These are phyloP conservation scores for Diloba caeruleocephala DNA, from an alignment of 2,888 invertebrate species.

Conservation along the genomic window DNA sequence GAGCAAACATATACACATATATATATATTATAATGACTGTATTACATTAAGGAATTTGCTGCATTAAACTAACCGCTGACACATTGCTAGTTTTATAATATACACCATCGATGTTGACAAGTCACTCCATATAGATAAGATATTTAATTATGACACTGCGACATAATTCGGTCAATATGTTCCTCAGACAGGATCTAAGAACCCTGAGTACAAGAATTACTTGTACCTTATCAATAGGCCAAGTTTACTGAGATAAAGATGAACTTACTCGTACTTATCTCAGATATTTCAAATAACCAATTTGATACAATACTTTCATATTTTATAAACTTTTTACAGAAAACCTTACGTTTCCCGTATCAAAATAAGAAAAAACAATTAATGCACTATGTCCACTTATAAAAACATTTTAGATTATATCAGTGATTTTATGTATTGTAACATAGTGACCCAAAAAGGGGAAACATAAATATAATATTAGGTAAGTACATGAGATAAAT, in stretches of 20 bases:
- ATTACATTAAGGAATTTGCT: no score
- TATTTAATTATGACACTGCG: slow-evolving; percentile 30
- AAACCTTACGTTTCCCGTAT: not conserved
- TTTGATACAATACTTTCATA: slow-evolving; percentile 54
- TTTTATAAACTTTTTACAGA: slow-evolving; percentile 32
- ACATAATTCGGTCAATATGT: slow-evolving; percentile 50
- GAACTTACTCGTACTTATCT: slow-evolving; percentile 65
- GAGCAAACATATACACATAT: no score
- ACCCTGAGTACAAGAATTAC: slow-evolving; percentile 57
- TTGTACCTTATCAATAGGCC: slow-evolving; percentile 71
- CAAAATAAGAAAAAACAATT: no score
- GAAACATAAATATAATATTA: not conserved
- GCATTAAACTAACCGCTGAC: no score
- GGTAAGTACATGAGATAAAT: no score
- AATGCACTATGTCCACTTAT: no score
- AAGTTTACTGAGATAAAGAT: slow-evolving; percentile 72
- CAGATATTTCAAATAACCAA: slow-evolving; percentile 63
- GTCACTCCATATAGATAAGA: slow-evolving; percentile 33
- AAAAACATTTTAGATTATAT: not conserved
- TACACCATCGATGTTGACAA: slow-evolving; percentile 14
- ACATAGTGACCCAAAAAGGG: not conserved
- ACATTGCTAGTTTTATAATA: slow-evolving; percentile 12
- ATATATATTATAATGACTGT: no score
- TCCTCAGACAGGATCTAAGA: slow-evolving; percentile 56
- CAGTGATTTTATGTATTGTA: not conserved